Percentiles rank a stretch among this genome's conserved stretches.
Conservation (phyloP, 2,797 vertebrate genomes). For the Halcyon leucocephala region DNA sequence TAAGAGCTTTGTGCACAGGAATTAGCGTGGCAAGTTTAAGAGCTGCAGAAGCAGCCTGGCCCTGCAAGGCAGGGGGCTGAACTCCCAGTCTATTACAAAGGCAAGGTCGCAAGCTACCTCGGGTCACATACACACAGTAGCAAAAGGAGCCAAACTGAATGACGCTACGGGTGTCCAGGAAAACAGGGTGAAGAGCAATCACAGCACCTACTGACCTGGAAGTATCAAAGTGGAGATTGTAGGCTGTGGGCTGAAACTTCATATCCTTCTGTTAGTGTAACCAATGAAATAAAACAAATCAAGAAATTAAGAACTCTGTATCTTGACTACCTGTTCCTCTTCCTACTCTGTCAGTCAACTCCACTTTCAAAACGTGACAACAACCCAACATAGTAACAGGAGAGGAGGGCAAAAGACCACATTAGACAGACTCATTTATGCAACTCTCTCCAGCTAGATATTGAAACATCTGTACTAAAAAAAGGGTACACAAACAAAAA, state of each 20-base stretch:
- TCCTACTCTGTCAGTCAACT: not conserved
- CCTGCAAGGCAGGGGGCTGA: not conserved
- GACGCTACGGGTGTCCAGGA: rapidly evolving
- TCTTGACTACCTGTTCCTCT: not conserved
- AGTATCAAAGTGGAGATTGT: not conserved
- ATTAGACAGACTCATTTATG: not conserved
- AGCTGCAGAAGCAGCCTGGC: not conserved
- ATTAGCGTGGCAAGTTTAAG: rapidly evolving
- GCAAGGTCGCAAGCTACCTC: not conserved
- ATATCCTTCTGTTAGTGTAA: not conserved
- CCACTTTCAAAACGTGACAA: not conserved
- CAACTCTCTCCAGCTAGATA: not conserved
- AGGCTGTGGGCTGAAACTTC: not conserved
- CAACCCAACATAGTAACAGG: not conserved
- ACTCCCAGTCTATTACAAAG: not conserved
- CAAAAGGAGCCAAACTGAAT: not conserved
- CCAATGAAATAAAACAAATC: not conserved
- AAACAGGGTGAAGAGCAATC: not conserved
- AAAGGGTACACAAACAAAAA: not conserved
- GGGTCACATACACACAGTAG: not conserved
- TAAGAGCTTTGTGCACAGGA: rapidly evolving
- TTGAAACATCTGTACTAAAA: not conserved
- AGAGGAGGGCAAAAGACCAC: not conserved
- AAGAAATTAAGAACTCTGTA: not conserved
- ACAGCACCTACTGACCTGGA: not conserved